Percentiles rank a stretch among this genome's conserved stretches.
Conservation (phyloP, 2,797 vertebrate genomes). For the Phaenicophaeus curvirostris region DNA sequence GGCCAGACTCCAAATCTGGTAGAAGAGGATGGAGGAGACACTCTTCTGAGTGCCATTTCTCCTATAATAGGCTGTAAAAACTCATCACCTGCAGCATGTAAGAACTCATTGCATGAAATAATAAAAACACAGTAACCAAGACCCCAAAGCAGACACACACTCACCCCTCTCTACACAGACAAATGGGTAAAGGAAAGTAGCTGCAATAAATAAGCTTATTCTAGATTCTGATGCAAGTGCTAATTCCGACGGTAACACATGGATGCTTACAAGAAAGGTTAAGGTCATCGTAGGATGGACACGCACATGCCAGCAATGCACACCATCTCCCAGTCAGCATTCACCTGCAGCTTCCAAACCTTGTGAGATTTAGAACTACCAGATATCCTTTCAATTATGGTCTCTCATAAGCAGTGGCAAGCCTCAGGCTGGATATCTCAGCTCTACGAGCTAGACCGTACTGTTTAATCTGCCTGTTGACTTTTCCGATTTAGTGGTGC, state of each 20-base stretch:
- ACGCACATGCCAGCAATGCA: background rate
- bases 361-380: background rate
- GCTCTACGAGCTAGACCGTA: background rate
- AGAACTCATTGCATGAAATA: background rate
- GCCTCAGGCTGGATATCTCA: background rate
- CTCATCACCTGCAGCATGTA: background rate
- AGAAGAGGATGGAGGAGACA: background rate
- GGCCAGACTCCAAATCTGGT: background rate
- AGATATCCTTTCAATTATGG: background rate
- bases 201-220: background rate
- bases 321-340: background rate
- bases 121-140: background rate
- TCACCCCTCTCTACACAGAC: background rate
- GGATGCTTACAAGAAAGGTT: background rate
- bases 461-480: constrained; percentile 44
- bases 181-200: background rate
- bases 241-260: background rate
- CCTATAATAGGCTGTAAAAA: background rate
- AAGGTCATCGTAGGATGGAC: background rate
- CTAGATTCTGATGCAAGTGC: background rate
- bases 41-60: background rate
- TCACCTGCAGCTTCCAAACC: background rate
- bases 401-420: background rate
- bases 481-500: background rate
- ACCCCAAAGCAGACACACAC: background rate